Conservation (phyloP, 2,797 vertebrate genomes). For the Serranus cabrilla region DNA sequence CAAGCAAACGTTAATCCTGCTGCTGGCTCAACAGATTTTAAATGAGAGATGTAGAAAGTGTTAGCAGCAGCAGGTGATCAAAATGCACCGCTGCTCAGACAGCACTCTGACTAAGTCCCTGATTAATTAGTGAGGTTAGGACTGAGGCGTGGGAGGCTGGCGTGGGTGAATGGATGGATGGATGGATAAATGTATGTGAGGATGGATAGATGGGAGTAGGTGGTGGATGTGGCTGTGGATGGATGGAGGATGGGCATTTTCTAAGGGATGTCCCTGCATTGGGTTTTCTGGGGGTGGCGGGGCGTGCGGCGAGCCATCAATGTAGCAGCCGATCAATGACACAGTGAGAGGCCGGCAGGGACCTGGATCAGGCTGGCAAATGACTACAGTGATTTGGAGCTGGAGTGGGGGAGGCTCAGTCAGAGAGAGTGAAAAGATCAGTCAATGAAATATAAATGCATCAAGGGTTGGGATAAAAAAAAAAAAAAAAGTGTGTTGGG, state of each 20-base stretch:
- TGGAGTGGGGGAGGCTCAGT: constrained; percentile 55
- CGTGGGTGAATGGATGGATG: constrained; percentile 49
- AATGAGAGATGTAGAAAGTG: constrained; percentile 47
- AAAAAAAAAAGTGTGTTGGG: not conserved
- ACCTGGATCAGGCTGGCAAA: constrained; percentile 63
- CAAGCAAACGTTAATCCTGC: constrained; percentile 51
- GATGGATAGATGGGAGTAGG: constrained; percentile 47
- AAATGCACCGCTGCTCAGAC: constrained; percentile 59
- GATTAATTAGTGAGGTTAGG: constrained; percentile 71
- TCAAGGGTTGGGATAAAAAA: not conserved
- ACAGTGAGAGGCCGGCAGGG: constrained; percentile 60
- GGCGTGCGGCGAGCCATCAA: constrained; percentile 28
- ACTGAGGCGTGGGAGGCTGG: constrained; percentile 59
- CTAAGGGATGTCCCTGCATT: constrained; percentile 46
- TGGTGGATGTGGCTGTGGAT: not conserved
- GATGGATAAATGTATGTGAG: constrained; percentile 43
- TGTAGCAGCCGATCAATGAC: constrained; percentile 68
- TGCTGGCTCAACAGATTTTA: constrained; percentile 61
- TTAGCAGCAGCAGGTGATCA: constrained; percentile 66
- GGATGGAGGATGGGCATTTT: constrained; percentile 22
- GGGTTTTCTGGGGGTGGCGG: constrained; percentile 24
- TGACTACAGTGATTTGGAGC: constrained; percentile 59
- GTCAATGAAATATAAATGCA: constrained; percentile 59
- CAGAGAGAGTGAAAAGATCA: constrained; percentile 47
- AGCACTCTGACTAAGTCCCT: constrained; percentile 54